phyloP scores from a whole-genome alignment of 2,113 vertebrate genomes.

The Benitochromis conjunctus region DNA sequence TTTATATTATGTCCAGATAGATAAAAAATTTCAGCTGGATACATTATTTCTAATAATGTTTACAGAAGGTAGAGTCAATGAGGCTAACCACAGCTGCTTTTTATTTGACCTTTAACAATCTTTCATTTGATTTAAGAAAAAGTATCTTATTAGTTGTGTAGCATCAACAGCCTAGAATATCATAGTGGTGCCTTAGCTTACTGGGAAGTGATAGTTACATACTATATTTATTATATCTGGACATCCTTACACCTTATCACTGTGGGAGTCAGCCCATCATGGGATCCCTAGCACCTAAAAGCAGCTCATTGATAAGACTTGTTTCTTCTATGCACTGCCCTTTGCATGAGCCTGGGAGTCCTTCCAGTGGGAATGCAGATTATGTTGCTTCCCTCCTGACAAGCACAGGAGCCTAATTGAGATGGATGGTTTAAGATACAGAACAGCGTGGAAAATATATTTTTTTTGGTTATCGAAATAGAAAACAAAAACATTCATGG shows the following conservation, averaged over 20 bases:
- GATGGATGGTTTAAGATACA: background rate
- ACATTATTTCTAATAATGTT: background rate
- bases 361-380: slow-evolving; percentile 31
- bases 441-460: background rate
- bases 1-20: background rate
- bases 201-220: background rate
- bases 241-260: slow-evolving; percentile 27
- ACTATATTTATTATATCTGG: background rate
- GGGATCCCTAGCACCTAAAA: slow-evolving; percentile 34
- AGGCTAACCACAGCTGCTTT: background rate
- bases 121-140: background rate
- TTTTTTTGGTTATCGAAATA: background rate
- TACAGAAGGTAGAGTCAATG: background rate
- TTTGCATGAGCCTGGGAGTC: background rate
- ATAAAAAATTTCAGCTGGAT: background rate
- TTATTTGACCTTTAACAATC: background rate
- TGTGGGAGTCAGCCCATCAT: slow-evolving; percentile 33
- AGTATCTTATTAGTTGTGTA: background rate
- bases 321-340: background rate
- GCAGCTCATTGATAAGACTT: slow-evolving; percentile 26
- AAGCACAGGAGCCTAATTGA: background rate
- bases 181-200: background rate
- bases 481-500: background rate
- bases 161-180: background rate
- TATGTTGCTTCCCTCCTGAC: background rate